These are phyloP conservation scores for Catalaphyllia jardinei DNA, from an alignment of 64 coral and sea anemone genomes.

Conservation along the genomic window DNA sequence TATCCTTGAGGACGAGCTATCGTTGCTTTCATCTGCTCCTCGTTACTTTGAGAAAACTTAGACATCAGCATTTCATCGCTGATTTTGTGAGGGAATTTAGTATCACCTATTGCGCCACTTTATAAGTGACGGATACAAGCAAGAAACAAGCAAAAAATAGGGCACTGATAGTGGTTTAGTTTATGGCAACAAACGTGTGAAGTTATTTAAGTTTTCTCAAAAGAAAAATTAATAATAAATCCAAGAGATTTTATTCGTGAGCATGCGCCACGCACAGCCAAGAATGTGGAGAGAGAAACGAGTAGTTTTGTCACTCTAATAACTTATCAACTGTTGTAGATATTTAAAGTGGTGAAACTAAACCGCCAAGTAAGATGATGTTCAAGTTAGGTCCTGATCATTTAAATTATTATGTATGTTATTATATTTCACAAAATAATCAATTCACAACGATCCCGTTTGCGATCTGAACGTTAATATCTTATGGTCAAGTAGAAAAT, in stretches of 20 bases:
- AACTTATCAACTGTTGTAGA: constrained; percentile 25
- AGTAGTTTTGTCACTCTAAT: constrained; percentile 43
- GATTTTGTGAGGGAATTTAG: constrained; percentile 20
- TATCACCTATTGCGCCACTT: constrained; percentile 25
- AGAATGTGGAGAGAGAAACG: constrained; percentile 15
- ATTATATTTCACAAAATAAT: not conserved
- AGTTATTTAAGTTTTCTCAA: constrained; percentile 63
- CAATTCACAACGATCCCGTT: not conserved
- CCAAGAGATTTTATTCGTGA: constrained; percentile 52
- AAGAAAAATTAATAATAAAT: constrained; percentile 40
- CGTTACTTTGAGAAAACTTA: constrained; percentile 58
- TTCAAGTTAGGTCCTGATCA: constrained; percentile 16
- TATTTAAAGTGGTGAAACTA: constrained; percentile 39
- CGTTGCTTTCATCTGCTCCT: constrained; percentile 2
- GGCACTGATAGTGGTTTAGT: constrained; percentile 41
- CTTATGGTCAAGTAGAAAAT: not conserved
- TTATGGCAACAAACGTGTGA: constrained; percentile 29
- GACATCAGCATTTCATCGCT: constrained; percentile 7
- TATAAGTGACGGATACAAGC: not conserved
- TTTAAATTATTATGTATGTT: not conserved
- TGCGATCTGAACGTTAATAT: not conserved
- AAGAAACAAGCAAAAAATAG: constrained; percentile 14
- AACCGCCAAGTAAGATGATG: constrained; percentile 19
- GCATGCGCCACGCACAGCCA: constrained; percentile 40
- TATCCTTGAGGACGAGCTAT: not conserved